Base-by-base conservation (phyloP, 2,113 vertebrate genomes). In the Picathartes gymnocephalus region DNA sequence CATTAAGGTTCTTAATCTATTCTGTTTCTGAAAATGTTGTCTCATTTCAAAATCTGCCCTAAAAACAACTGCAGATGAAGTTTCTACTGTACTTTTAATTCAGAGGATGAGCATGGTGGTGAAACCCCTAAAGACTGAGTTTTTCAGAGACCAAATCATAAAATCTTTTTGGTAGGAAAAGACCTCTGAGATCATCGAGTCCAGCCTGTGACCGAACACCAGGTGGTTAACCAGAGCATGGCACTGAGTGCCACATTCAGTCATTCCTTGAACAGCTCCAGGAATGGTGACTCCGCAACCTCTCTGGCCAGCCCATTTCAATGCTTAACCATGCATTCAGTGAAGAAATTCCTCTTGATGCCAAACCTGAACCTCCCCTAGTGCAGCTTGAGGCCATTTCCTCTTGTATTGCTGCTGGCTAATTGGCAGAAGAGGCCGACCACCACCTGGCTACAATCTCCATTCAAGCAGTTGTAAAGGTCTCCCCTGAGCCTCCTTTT, bases 341-440 rank as follows among this genome's bases (percentile, higher is more conserved):
- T 35, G 39, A 61, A 54, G 20, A 53, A 82, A 68, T 53, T 81
- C 53, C 31, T 39, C 53, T 24, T 76, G 40, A 61, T 68, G 30
- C 31, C n/a, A 61, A 68, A 35, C 8, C 14, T 40, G 30, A 61
- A 15, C 17, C 6, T 61, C 5, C 18, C 21, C 16, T 15, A 39
- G 11, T 40, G 17, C 61, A 82, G 24, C 17, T 35, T 47, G 39
- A 54, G 24, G 53, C 30, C 11, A 47, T 47, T 74, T 68, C 24
- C 24, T 81, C 28, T 58, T 25, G 16, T 40, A 14, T 24, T 39
- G 13, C 25, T 18, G 25, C 23, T 39, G 30, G 28, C 27, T 74
- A 58, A 58, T 0, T 30, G 20, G 23, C 23, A 40, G 24, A 74
- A 68, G 39, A n/a, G 28, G 13, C 19, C 0, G 0, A 45, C 11